phyloP scores from a whole-genome alignment of 2,797 vertebrate genomes.

The Dermochelys coriacea region DNA sequence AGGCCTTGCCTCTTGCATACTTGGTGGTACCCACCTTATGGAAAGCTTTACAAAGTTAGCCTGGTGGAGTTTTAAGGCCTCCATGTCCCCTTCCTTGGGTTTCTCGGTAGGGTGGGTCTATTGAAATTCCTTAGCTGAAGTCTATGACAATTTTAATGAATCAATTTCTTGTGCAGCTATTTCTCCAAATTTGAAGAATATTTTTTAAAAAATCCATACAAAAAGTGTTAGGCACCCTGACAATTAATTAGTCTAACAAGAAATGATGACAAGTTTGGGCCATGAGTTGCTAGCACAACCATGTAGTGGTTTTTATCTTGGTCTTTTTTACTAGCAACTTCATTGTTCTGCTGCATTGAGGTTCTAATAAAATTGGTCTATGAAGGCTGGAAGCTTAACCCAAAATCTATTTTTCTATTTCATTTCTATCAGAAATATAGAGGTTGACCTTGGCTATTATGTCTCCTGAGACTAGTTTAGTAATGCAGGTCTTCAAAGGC shows the following conservation, averaged over 20 bases:
- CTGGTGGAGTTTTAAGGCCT: background rate
- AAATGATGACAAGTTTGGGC: background rate
- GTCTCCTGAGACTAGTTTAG: constrained; percentile 41
- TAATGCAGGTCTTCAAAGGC: constrained; percentile 18
- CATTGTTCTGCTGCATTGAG: background rate
- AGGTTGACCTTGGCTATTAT: background rate
- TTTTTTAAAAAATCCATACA: background rate
- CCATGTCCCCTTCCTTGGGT: background rate
- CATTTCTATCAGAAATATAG: constrained; percentile 52
- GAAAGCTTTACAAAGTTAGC: background rate
- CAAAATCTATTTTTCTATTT: constrained; percentile 52
- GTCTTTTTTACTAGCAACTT: background rate
- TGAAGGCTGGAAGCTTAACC: constrained; percentile 31
- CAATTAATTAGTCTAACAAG: background rate
- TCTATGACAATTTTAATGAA: background rate
- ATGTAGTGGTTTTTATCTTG: background rate
- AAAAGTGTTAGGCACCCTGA: background rate
- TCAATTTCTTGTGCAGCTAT: too few relatives aligned
- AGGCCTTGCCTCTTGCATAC: background rate
- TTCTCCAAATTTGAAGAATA: background rate
- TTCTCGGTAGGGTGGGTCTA: background rate
- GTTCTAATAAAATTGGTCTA: background rate
- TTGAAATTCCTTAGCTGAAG: background rate
- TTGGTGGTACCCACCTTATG: background rate
- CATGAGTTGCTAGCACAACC: background rate